These are phyloP conservation scores for Enhydra lutris DNA, from an alignment of 2,113 vertebrate genomes.

Conservation along the genomic window DNA sequence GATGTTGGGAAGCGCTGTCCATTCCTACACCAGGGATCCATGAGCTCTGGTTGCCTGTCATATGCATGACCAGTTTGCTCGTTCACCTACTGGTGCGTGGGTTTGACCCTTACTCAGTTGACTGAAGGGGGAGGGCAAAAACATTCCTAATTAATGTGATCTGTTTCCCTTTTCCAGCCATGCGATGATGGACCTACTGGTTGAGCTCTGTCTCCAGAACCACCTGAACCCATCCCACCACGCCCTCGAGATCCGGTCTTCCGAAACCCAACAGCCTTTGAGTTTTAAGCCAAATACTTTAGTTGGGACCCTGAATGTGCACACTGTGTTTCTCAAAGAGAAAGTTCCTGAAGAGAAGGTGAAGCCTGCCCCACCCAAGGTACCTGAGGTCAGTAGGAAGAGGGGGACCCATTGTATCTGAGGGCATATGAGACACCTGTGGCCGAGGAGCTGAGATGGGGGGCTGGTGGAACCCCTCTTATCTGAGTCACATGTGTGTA, in stretches of 20 bases:
- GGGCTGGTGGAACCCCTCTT: neutral
- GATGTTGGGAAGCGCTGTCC: rapidly evolving
- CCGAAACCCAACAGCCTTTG: constrained; percentile 83
- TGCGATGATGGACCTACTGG: constrained; percentile 96
- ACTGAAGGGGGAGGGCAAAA: constrained; percentile 59
- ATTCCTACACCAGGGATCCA: neutral
- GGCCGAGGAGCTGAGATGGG: neutral
- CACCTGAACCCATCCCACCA: constrained; percentile 93
- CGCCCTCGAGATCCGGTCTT: constrained; percentile 90
- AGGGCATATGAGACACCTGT: rapidly evolving
- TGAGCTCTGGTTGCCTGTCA: neutral
- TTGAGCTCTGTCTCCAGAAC: constrained; percentile 94
- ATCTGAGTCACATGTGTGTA: neutral
- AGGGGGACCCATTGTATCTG: rapidly evolving
- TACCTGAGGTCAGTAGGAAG: constrained; percentile 89
- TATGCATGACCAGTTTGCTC: neutral
- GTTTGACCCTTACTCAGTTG: neutral
- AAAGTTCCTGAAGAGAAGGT: constrained; percentile 88
- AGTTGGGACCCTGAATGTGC: constrained; percentile 90
- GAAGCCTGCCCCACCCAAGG: constrained; percentile 86
- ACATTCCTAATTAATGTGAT: neutral
- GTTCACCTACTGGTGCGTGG: rapidly evolving
- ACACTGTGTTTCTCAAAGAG: constrained; percentile 91
- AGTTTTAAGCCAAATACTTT: constrained; percentile 94
- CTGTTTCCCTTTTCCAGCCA: constrained; percentile 84